These are phyloP conservation scores for Centropus bengalensis DNA, from an alignment of 2,113 vertebrate species.

Conservation along the genomic window DNA sequence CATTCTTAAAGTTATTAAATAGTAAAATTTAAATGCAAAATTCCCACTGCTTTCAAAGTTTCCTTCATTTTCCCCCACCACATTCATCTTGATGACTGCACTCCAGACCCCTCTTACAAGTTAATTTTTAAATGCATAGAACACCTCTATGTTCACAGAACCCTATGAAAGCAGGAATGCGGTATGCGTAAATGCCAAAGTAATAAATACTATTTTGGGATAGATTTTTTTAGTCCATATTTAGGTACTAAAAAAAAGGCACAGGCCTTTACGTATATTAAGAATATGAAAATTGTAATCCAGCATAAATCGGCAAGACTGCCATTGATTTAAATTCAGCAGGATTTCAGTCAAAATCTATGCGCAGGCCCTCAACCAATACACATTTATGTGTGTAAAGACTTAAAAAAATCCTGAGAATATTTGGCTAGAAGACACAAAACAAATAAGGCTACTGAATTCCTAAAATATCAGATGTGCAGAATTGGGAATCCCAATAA, in stretches of 20 bases:
- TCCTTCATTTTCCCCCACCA: neutral
- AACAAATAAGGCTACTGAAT: neutral
- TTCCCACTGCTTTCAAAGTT: neutral
- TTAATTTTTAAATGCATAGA: neutral
- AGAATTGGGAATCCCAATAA: neutral
- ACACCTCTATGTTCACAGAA: neutral
- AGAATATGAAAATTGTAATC: neutral
- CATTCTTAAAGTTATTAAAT: neutral
- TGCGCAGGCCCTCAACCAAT: neutral
- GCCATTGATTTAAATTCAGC: fast-evolving
- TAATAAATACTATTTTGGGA: neutral
- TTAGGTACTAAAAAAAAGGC: neutral
- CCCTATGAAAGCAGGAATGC: neutral
- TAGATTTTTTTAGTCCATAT: neutral
- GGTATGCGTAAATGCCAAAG: neutral
- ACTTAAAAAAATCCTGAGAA: neutral
- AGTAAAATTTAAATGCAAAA: neutral
- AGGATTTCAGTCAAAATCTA: neutral
- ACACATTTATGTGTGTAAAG: neutral
- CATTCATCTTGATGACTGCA: neutral
- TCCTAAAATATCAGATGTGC: neutral
- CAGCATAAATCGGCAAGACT: neutral
- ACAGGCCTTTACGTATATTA: neutral
- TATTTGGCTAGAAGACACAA: neutral
- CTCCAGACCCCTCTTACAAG: neutral